These are phyloP conservation scores for Fragum whitleyi DNA, from an alignment of 2,888 invertebrate genomes.

Conservation along the genomic window DNA sequence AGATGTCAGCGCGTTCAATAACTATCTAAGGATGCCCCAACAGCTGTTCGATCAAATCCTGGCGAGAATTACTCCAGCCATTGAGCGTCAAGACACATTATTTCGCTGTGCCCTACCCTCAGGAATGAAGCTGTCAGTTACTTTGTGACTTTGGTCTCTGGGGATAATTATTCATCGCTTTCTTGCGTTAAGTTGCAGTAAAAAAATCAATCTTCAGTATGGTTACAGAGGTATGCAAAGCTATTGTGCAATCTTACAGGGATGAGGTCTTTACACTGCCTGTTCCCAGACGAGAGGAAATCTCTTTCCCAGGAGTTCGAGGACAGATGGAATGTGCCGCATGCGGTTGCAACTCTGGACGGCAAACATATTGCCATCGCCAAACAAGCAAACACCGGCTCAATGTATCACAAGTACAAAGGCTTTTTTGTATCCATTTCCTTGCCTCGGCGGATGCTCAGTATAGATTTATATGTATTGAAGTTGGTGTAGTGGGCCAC, in stretches of 20 bases:
- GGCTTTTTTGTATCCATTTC: conserved; percentile 25
- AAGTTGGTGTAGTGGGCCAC: conserved; percentile 34
- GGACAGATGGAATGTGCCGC: not conserved
- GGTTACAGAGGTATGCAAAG: conserved; percentile 53
- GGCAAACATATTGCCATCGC: conserved; percentile 20
- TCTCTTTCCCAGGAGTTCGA: conserved; percentile 45
- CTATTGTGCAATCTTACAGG: conserved; percentile 44
- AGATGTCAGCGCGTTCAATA: not conserved
- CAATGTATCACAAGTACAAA: conserved; percentile 44
- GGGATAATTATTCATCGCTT: no score
- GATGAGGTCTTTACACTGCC: conserved; percentile 48
- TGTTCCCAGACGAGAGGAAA: conserved; percentile 48
- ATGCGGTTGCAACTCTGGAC: no score
- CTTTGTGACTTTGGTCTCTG: not conserved
- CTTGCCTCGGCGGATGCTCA: conserved; percentile 7
- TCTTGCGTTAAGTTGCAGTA: conserved; percentile 10
- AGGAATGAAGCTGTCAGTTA: conserved; percentile 2
- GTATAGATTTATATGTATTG: conserved; percentile 30
- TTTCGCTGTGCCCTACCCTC: conserved; percentile 34
- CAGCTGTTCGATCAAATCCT: conserved; percentile 10
- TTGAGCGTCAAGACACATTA: conserved; percentile 1
- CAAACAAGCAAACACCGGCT: no score
- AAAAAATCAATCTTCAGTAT: conserved; percentile 12
- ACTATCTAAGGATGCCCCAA: not conserved
- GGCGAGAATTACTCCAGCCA: conserved; percentile 19